Percentiles rank a stretch among this genome's conserved stretches.
phyloP scores from a whole-genome alignment of 2,797 vertebrate genomes.

The Toxotes lorentzi region DNA sequence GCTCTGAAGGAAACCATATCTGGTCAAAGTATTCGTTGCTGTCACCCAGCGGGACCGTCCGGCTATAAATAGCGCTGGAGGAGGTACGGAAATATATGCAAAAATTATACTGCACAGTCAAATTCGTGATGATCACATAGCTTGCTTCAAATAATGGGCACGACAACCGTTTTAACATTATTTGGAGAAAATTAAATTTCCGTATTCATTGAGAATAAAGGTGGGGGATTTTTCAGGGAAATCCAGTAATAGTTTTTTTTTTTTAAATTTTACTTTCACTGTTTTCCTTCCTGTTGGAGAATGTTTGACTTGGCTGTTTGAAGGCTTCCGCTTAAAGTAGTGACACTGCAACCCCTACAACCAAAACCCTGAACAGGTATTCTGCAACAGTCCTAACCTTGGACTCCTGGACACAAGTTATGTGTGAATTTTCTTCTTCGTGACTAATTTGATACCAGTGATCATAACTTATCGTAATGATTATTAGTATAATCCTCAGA shows the following conservation, averaged over 20 bases:
- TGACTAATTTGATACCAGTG: too few relatives aligned
- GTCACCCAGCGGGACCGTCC: constrained; percentile 86
- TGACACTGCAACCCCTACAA: background rate
- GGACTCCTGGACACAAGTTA: background rate
- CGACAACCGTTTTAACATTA: background rate
- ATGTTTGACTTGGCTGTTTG: constrained; percentile 13
- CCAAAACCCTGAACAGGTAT: background rate
- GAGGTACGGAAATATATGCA: constrained; percentile 83
- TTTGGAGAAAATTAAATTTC: background rate
- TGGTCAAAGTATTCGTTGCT: constrained; percentile 92
- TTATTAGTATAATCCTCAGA: background rate
- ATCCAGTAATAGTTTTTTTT: too few relatives aligned
- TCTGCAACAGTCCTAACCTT: background rate
- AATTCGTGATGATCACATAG: background rate
- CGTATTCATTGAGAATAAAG: background rate
- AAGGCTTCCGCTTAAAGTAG: constrained; percentile 11
- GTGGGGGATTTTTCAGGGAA: background rate
- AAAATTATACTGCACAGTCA: constrained; percentile 37
- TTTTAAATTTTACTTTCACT: background rate
- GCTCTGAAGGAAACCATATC: constrained; percentile 90
- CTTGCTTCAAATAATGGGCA: background rate
- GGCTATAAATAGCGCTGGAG: constrained; percentile 90
- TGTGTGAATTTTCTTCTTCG: background rate
- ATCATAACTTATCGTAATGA: background rate
- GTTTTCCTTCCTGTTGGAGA: background rate